A percentile compares a stretch with the other conserved stretches of the same genome.
These are phyloP conservation scores for Gandaritis pyraliata DNA, from an alignment of 2,888 invertebrate species.

Conservation along the genomic window DNA sequence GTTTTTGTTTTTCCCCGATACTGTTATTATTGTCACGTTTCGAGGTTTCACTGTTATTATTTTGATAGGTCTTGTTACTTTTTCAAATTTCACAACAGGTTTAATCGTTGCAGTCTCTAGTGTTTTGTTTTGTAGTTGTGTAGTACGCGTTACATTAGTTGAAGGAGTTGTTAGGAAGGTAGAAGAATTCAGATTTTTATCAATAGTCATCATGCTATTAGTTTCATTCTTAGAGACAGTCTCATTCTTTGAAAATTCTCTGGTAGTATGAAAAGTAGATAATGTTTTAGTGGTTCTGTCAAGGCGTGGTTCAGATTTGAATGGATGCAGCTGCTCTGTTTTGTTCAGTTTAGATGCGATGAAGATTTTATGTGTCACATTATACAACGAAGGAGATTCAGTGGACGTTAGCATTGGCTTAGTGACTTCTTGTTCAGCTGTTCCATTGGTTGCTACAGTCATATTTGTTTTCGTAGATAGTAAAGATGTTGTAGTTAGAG, in stretches of 20 bases:
- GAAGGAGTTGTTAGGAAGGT: conserved; percentile 62
- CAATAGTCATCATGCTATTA: conserved; percentile 76
- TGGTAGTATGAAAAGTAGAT: conserved; percentile 39
- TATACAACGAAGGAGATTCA: conserved; percentile 46
- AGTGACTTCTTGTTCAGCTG: conserved; percentile 56
- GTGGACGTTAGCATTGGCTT: conserved; percentile 59
- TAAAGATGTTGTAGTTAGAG: conserved; percentile 67
- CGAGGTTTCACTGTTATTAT: conserved; percentile 40
- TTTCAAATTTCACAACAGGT: conserved; percentile 33
- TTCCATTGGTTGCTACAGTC: conserved; percentile 51
- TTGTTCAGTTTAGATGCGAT: conserved; percentile 30
- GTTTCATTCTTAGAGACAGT: conserved; percentile 58
- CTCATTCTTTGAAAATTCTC: conserved; percentile 41
- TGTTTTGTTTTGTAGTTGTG: conserved; percentile 38
- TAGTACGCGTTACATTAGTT: conserved; percentile 50
- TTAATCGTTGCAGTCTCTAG: conserved; percentile 19
- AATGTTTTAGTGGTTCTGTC: conserved; percentile 41
- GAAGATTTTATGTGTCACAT: conserved; percentile 23
- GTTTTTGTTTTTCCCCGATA: conserved; percentile 37
- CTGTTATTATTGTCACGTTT: conserved; percentile 38
- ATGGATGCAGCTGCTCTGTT: conserved; percentile 39
- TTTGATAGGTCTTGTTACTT: conserved; percentile 46
- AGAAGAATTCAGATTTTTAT: conserved; percentile 61
- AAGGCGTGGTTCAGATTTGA: conserved; percentile 41
- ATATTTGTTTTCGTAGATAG: conserved; percentile 53